Base-by-base conservation (phyloP, 2,797 vertebrate species). In the Lutra lutra region DNA sequence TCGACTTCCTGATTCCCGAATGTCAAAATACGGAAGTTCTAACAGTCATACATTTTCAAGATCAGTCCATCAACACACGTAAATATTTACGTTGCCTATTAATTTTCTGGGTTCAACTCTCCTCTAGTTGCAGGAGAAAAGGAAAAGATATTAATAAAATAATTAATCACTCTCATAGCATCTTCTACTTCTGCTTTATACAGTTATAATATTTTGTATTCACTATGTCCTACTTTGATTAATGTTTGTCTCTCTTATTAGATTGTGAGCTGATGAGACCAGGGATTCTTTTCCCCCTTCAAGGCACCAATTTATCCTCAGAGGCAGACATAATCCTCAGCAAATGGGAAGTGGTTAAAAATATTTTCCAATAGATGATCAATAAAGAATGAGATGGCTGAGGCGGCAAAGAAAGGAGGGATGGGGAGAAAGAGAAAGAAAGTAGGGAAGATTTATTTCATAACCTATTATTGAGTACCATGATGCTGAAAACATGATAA, bases 191-290 rank as follows among this genome's bases (percentile, higher is more conserved):
- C 66, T 20, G 2, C 27, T 95, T 82, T 51, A 60, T 86, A 54
- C 18, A 21, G 23, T 29, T 60, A 11, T 20, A 46, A 86, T 35
- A 83, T 70, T 86, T 79, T 66, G 64, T 21, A 35, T 54, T 72
- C 7, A 91, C 17, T 64, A 32, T 43, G 5, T 40, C 62, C 20
- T 40, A 18, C 40, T 92, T 93, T 86, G 77, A 93, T 70, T 90
- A 90, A 94, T 86, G 17, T 82, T 58, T 96, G 17, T 85, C 40
- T 77, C 29, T 95, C 38, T 46, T 89, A 35, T 86, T 95, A 79
- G 70, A 58, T 51, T 29, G 25, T 62, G 62, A 96, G 0, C n/a
- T 79, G 48, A 46, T 87, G 46, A 80, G 27, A 29, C 12, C 60
- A 66, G 15, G 20, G 40, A 80, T 89, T 8, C 54, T 80, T 77